A percentile compares a stretch with the other conserved stretches of the same genome.
Conservation (phyloP, 2,888 invertebrate species). For the Scaptomyza tumidula region DNA sequence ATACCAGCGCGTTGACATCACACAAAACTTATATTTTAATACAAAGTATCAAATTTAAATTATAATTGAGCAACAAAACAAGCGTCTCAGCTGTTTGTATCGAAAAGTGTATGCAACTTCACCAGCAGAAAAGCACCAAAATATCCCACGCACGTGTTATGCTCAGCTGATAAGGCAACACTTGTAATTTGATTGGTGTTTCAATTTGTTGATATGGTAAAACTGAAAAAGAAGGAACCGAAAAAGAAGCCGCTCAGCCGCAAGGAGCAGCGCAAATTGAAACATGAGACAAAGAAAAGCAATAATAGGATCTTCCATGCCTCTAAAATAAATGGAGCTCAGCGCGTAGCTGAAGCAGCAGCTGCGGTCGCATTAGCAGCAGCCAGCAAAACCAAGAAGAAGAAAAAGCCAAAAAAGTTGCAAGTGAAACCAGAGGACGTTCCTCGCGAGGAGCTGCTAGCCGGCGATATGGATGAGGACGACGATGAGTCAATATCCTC, state of each 20-base stretch:
- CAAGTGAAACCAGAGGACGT: slow-evolving; percentile 66
- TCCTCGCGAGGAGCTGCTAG: slow-evolving; percentile 63
- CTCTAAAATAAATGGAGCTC: slow-evolving; percentile 71
- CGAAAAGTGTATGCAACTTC: slow-evolving; percentile 12
- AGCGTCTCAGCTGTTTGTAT: slow-evolving; percentile 34
- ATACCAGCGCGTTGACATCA: slow-evolving; percentile 88
- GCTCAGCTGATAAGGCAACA: slow-evolving; percentile 55
- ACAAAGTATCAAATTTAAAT: slow-evolving; percentile 20
- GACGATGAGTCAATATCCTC: slow-evolving; percentile 81
- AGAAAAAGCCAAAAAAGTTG: slow-evolving; percentile 33
- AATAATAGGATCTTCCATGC: slow-evolving; percentile 82
- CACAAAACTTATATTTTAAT: slow-evolving; percentile 5
- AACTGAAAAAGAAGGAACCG: slow-evolving; percentile 41
- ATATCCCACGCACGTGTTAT: slow-evolving; percentile 49
- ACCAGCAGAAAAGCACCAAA: slow-evolving; percentile 42
- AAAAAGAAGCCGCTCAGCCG: slow-evolving; percentile 85
- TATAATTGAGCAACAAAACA: slow-evolving; percentile 5
- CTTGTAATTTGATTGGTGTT: slow-evolving; percentile 21
- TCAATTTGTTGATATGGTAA: slow-evolving; percentile 62
- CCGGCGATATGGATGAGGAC: slow-evolving; percentile 60
- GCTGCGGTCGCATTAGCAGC: slow-evolving; percentile 50
- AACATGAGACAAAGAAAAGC: slow-evolving; percentile 89
- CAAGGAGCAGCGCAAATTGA: slow-evolving; percentile 90
- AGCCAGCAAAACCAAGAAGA: slow-evolving; percentile 30
- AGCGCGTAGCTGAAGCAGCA: slow-evolving; percentile 68